Percentiles rank a stretch among this genome's conserved stretches.
Conservation (phyloP, 1,140 invertebrate genomes). For the Melitaea cinxia region DNA sequence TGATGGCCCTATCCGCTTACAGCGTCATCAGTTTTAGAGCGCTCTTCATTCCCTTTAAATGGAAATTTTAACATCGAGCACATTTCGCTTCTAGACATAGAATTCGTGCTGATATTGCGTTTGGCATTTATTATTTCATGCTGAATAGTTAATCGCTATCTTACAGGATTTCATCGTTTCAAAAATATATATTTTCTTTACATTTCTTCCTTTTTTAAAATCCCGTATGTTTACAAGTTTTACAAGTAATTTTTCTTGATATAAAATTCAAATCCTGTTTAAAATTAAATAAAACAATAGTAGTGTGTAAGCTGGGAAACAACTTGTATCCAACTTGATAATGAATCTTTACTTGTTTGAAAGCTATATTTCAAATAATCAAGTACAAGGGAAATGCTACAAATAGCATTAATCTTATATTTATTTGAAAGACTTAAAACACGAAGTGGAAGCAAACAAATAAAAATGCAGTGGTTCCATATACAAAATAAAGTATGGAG, state of each 20-base stretch:
- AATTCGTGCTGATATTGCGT: conserved; percentile 16
- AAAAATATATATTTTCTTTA: no score
- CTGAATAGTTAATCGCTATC: neutral
- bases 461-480: conserved; percentile 4
- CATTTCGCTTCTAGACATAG: conserved; percentile 25
- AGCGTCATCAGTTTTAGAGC: conserved; percentile 65
- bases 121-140: neutral
- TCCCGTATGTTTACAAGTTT: no score
- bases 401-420: conserved; percentile 21
- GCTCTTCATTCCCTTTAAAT: conserved; percentile 31
- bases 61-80: conserved; percentile 30
- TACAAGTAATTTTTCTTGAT: no score
- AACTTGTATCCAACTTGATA: conserved; percentile 3
- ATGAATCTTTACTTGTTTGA: conserved; percentile 12
- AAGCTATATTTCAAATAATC: conserved; percentile 18
- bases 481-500: neutral
- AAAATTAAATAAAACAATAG: neutral
- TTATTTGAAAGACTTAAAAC: conserved; percentile 11
- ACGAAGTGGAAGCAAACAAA: conserved; percentile 23
- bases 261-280: no score
- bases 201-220: no score
- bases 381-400: conserved; percentile 25
- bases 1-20: conserved; percentile 60
- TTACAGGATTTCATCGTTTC: no score
- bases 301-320: neutral